A percentile compares a stretch with the other conserved stretches of the same genome.
Conservation (phyloP, 2,888 invertebrate species). For the Automeris io region DNA sequence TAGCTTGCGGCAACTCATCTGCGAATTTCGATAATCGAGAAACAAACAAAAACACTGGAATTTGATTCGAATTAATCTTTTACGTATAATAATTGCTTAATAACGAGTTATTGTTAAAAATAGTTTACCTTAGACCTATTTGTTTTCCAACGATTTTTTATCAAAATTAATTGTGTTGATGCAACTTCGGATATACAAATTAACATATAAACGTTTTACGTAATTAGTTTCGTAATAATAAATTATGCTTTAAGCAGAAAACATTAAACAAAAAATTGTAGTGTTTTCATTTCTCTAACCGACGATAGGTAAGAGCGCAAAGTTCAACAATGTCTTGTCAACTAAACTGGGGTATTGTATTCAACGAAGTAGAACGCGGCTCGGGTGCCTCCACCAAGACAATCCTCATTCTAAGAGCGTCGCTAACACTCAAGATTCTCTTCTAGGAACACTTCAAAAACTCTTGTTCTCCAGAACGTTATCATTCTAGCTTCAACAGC, state of each 20-base stretch:
- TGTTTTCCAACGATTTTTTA: no score
- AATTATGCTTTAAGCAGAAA: background rate
- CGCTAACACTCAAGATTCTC: slow-evolving; percentile 22
- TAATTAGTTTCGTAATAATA: background rate
- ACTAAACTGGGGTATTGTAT: slow-evolving; percentile 27
- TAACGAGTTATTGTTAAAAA: no score
- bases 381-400: slow-evolving; percentile 28
- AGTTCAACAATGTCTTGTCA: slow-evolving; percentile 39
- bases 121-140: no score
- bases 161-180: no score
- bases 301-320: slow-evolving; percentile 15
- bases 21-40: background rate
- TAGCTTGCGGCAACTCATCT: slow-evolving; percentile 1
- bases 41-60: no score
- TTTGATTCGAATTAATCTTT: no score
- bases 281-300: background rate
- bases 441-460: slow-evolving; percentile 17
- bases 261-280: background rate
- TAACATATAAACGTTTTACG: background rate
- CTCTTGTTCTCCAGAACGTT: background rate
- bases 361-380: slow-evolving; percentile 40
- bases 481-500: background rate
- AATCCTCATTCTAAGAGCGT: slow-evolving; percentile 27
- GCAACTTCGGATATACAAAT: slow-evolving; percentile 7
- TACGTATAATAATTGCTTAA: no score